Conservation (phyloP, 1,140 invertebrate genomes). For the Eulimnadia texana region DNA sequence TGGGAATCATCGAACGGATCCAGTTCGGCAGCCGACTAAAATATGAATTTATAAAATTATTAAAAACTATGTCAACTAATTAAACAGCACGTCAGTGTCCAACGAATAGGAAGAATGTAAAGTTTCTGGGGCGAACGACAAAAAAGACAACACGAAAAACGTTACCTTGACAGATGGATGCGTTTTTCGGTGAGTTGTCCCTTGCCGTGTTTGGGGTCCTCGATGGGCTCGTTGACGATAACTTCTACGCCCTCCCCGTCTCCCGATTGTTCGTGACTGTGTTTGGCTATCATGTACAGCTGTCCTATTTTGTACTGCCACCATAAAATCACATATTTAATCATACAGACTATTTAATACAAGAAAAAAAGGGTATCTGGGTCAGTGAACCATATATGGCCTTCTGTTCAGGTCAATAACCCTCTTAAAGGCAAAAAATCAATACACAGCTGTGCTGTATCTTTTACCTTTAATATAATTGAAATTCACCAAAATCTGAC, state of each 20-base stretch:
- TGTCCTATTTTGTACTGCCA: constrained; percentile 78
- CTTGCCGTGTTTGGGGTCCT: constrained; percentile 59
- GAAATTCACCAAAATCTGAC: constrained; percentile 15
- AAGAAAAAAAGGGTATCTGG: no score
- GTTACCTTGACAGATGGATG: constrained; percentile 73
- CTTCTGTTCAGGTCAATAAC: no score
- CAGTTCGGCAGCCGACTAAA: constrained; percentile 52
- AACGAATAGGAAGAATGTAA: no score
- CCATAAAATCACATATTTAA: constrained; percentile 8
- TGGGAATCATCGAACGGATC: constrained; percentile 71
- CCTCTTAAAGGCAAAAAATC: no score
- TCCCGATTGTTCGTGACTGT: constrained; percentile 77
- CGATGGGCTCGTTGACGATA: constrained; percentile 61
- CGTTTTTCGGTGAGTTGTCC: constrained; percentile 85
- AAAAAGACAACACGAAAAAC: not conserved
- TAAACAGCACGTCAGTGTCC: no score
- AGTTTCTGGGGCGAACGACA: no score
- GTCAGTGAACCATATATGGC: not conserved
- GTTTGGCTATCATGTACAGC: constrained; percentile 86
- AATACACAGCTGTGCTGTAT: no score
- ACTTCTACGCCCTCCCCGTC: constrained; percentile 86
- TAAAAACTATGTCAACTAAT: no score
- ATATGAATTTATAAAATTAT: no score
- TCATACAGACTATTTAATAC: not conserved
- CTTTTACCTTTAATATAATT: no score